These are phyloP conservation scores for Hydrozoanthus tunicans DNA, from an alignment of 64 coral and sea anemone species.

Conservation along the genomic window DNA sequence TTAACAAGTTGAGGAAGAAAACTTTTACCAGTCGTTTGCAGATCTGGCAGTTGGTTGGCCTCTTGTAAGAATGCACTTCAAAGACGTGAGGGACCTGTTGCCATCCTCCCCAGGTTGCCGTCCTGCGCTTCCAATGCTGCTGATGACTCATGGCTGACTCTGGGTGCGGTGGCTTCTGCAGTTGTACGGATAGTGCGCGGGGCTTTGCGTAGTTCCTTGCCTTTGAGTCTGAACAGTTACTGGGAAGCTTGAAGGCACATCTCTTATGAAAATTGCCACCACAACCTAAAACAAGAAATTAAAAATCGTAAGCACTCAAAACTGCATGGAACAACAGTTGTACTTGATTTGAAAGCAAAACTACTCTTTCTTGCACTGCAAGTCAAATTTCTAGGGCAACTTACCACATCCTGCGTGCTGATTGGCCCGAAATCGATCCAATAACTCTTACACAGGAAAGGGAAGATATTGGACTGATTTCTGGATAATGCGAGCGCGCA, in stretches of 20 bases:
- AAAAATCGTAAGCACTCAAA: too few species aligned
- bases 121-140: slow-evolving; percentile 45
- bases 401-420: too few species aligned
- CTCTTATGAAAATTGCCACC: slow-evolving; percentile 56
- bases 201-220: slow-evolving; percentile 49
- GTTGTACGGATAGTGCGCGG: slow-evolving; percentile 41
- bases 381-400: too few species aligned
- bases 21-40: slow-evolving; percentile 48
- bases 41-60: slow-evolving; percentile 56
- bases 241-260: slow-evolving; percentile 42
- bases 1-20: background rate
- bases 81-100: slow-evolving; percentile 50
- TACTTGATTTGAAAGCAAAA: too few species aligned
- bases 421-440: too few species aligned
- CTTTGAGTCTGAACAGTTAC: slow-evolving; percentile 49
- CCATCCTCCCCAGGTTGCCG: slow-evolving; percentile 51
- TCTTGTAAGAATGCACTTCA: slow-evolving; percentile 57
- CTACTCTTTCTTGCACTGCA: too few species aligned
- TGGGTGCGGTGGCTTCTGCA: slow-evolving; percentile 40
- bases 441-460: too few species aligned
- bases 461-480: too few species aligned
- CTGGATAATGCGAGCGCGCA: too few species aligned
- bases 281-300: slow-evolving; percentile 8
- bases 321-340: too few species aligned
- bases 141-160: slow-evolving; percentile 49